Base-by-base conservation (phyloP, 2,888 invertebrate genomes). In the Schizaphis graminum region DNA sequence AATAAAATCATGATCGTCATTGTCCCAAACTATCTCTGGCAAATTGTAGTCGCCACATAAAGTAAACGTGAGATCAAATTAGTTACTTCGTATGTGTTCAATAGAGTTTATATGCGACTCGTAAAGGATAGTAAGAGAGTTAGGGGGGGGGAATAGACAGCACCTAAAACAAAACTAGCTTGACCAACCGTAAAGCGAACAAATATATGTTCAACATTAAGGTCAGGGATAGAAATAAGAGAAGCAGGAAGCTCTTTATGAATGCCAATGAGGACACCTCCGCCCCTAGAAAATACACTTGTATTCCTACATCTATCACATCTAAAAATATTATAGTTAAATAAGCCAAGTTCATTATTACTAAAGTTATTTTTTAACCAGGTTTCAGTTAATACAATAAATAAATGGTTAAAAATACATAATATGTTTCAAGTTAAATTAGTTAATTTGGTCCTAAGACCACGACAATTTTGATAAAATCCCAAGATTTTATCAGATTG, bases 131-230 rank as follows among this genome's bases (percentile, higher is more conserved):
- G 56, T 13, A 56, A 56, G 35, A 56, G 53, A 88, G 88, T 53
- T 49, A 49, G 61, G 10, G 53, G 87, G 87, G 49, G 87, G 26
- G 24, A 87, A 87, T 87, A 87, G 49, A 87, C 87, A 87, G 47
- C 49, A 87, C 49, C 87, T 49, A 87, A 24, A 49, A 87, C 49
- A 87, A 87, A 87, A 28, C 53, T 89, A 56, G n/a, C 35, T 53
- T 28, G 35, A 89, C 35, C 89, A 89, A 89, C 35, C n/a, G 56
- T 56, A 89, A 89, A 56, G 24, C 56, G 56, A 89, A 89, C 56
- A 86, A 89, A 89, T 4, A 89, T 1, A 24, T 89, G 53, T 35
- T 89, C 89, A 53, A 89, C 56, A 56, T 89, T 89, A 35, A 47
- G 86, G 44, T 49, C 86, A 86, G 47, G 44, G 47, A 86, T 28